Percentiles rank a stretch among this genome's conserved stretches.
These are phyloP conservation scores for Podiceps cristatus DNA, from an alignment of 2,113 vertebrate species.

Conservation along the genomic window DNA sequence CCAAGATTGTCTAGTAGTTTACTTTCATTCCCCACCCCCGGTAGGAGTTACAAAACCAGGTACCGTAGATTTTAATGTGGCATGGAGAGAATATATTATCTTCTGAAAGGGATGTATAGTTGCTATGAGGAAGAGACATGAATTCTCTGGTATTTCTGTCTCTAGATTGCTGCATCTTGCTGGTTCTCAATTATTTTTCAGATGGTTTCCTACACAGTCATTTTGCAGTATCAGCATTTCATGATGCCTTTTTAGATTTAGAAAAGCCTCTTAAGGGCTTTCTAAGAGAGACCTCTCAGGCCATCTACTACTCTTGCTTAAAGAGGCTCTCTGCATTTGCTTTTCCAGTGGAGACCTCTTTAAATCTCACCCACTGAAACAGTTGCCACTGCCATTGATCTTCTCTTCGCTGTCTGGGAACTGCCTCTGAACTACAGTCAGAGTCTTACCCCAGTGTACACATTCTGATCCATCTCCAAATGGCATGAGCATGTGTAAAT, in stretches of 20 bases:
- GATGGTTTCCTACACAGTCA: neutral
- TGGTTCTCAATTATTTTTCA: neutral
- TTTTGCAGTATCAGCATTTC: neutral
- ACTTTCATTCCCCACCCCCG: neutral
- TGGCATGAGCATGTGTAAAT: neutral
- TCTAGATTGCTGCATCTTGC: neutral
- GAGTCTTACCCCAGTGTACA: neutral
- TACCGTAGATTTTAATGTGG: neutral
- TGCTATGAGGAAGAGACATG: neutral
- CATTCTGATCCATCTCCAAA: neutral
- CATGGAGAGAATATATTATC: neutral
- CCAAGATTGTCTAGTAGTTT: neutral
- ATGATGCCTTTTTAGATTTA: neutral
- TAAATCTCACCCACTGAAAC: neutral
- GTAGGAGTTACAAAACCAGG: neutral
- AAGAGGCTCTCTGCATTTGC: neutral
- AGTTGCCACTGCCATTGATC: neutral
- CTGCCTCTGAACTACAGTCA: neutral
- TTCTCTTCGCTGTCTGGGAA: neutral
- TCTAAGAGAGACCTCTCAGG: neutral
- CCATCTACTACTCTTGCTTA: neutral
- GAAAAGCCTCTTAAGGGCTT: neutral
- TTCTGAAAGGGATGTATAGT: neutral
- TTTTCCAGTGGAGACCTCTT: neutral
- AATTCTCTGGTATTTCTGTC: neutral